Percentiles rank a stretch among this genome's conserved stretches.
Evolutionary conservation across 2,113 vertebrate species (phyloP).

Genomic region (Cheilinus undulatus): DNA sequence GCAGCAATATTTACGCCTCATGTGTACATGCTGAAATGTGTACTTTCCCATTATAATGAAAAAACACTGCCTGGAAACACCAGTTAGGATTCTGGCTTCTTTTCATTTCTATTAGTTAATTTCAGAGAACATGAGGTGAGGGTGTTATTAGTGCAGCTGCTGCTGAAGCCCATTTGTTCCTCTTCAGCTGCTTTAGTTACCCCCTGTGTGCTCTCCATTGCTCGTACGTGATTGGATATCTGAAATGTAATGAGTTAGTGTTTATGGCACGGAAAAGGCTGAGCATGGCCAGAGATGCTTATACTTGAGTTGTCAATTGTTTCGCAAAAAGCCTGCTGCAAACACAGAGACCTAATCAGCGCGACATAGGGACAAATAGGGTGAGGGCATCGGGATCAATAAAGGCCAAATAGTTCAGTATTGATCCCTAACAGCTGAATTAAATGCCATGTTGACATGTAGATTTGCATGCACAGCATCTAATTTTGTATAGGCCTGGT

Average conservation of each 20-base stretch:
- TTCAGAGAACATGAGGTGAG: conserved; percentile 32
- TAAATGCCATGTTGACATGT: neutral
- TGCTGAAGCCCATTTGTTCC: conserved; percentile 65
- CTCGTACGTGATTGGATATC: conserved; percentile 21
- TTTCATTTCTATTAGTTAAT: conserved; percentile 43
- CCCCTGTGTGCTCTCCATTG: conserved; percentile 27
- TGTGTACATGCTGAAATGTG: neutral
- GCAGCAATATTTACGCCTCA: conserved; percentile 7
- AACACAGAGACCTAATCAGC: conserved; percentile 10
- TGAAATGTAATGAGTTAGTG: conserved; percentile 44
- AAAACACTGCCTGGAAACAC: conserved; percentile 6
- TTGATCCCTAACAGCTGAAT: conserved; percentile 3
- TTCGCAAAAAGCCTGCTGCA: neutral
- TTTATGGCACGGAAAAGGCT: conserved; percentile 51
- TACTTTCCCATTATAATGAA: conserved; percentile 10
- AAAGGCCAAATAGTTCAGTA: conserved; percentile 10
- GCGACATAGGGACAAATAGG: conserved; percentile 1
- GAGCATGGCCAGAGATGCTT: conserved; percentile 25
- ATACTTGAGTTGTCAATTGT: conserved; percentile 18
- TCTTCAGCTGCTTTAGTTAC: conserved; percentile 49
- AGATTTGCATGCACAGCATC: no score
- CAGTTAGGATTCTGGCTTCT: conserved; percentile 25
- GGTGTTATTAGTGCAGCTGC: conserved; percentile 60
- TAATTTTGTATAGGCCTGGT: no score
- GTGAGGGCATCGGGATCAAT: conserved; percentile 16